Base-by-base conservation (phyloP, 2,888 invertebrate genomes). In the Leptopilina syphax region DNA sequence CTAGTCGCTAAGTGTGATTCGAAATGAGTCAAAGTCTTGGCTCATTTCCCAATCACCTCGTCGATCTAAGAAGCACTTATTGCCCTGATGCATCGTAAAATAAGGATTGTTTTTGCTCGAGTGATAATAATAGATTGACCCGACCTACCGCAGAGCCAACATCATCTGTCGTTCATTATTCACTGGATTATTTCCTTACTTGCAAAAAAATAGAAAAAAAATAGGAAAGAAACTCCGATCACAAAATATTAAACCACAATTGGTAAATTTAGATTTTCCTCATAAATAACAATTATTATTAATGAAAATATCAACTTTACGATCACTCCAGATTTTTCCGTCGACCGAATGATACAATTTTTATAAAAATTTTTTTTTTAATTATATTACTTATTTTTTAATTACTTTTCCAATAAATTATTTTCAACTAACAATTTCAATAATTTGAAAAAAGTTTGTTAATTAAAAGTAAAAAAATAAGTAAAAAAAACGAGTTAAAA, bases 31-130 rank as follows among this genome's bases (percentile, higher is more conserved):
- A 81, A 80, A 81, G 66, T 83, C 77, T 86, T 89, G 89, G 88
- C 89, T 76, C 24, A 63, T 78, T 65, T 87, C 88, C 88, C 87
- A 89, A 88, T 88, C 87, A 88, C 83, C 86, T 86, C 85, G 88
- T 86, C 86, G 85, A 89, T 88, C 81, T 83, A 82, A 81, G 83
- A 81, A 84, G 84, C 85, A 85, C 83, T 83, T 82, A 83, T 85
- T 60, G 79, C 82, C 79, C 77, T 82, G 82, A 84, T 87, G 83
- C 82, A 86, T 87, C 85, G 84, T 83, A 83, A 84, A 87, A 81
- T 84, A 83, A 85, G 84, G 82, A 88, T 88, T 87, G 87, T 88
- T 89, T 88, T 87, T 77, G 73, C 84, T 73, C 73, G 65, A 18
- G 18, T 79, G 79, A 80, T 86, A 87, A 87, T 87, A 87, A 87